A percentile compares a stretch with the other conserved stretches of the same genome.
These are phyloP conservation scores for Acipenser transmontanus DNA, from an alignment of 2,797 vertebrate genomes.

Conservation along the genomic window DNA sequence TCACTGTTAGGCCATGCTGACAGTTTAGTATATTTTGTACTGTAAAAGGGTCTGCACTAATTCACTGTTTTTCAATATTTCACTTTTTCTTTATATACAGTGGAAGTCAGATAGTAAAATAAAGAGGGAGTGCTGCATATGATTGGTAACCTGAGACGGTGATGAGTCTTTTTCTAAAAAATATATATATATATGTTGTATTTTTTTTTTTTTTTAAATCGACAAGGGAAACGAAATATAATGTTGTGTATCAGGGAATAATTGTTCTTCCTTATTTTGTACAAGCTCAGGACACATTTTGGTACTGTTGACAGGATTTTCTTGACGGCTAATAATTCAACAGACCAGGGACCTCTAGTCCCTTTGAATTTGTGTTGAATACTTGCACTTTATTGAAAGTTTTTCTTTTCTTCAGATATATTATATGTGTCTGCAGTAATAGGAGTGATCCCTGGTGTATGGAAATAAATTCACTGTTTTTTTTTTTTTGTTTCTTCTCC, in stretches of 20 bases:
- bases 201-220: conserved; percentile 33
- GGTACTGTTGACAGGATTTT: conserved; percentile 28
- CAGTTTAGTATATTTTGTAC: too few relatives aligned
- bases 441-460: conserved; percentile 29
- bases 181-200: conserved; percentile 17
- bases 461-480: conserved; percentile 10
- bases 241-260: conserved; percentile 57
- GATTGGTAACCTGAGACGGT: too few relatives aligned
- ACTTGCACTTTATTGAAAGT: conserved; percentile 15
- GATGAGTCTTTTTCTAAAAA: conserved; percentile 5
- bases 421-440: conserved; percentile 32
- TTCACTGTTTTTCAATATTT: too few relatives aligned
- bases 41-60: too few relatives aligned
- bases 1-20: too few relatives aligned
- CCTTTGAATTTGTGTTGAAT: conserved; percentile 22
- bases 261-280: conserved; percentile 57
- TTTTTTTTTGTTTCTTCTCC: conserved; percentile 18
- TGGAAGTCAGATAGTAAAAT: too few relatives aligned
- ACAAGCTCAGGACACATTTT: conserved; percentile 59
- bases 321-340: too few relatives aligned
- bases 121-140: too few relatives aligned
- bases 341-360: too few relatives aligned
- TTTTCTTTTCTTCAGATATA: conserved; percentile 13
- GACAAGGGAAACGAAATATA: conserved; percentile 47
- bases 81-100: too few relatives aligned